A percentile compares a stretch with the other conserved stretches of the same genome.
These are phyloP conservation scores for Rattus rattus DNA, from an alignment of 2,113 vertebrate species.

Conservation along the genomic window DNA sequence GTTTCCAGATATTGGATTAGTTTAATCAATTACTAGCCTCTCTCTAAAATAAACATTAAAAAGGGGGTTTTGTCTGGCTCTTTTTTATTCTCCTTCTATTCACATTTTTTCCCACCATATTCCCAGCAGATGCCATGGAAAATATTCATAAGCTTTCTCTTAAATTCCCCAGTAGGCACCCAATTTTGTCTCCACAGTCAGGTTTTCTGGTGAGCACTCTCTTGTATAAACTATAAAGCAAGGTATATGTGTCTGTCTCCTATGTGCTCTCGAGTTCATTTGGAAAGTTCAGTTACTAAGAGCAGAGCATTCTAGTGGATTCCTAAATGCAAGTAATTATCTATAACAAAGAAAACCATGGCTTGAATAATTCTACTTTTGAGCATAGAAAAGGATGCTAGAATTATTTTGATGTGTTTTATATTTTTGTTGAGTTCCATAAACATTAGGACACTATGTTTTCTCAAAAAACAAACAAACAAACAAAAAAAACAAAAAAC, in stretches of 20 bases:
- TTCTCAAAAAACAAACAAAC: neutral
- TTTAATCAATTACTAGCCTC: conserved; percentile 81
- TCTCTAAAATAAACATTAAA: conserved; percentile 76
- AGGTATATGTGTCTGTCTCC: neutral
- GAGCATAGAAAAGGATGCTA: neutral
- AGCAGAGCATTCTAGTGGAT: neutral
- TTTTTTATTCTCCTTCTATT: conserved; percentile 54
- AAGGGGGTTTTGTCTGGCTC: conserved; percentile 54
- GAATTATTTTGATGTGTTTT: neutral
- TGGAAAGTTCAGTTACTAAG: neutral
- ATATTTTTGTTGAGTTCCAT: neutral
- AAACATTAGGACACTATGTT: neutral
- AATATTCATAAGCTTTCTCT: conserved; percentile 63
- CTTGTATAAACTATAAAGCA: neutral
- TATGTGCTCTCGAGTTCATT: neutral
- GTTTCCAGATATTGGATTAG: conserved; percentile 82
- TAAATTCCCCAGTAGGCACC: neutral
- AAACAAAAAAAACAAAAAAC: too few relatives aligned
- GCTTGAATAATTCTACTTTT: neutral
- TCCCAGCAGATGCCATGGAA: conserved; percentile 68
- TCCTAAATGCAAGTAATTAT: conserved; percentile 30
- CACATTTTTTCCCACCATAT: conserved; percentile 62
- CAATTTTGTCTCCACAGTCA: neutral
- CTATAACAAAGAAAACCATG: conserved; percentile 1
- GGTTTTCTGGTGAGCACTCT: neutral